phyloP scores from a whole-genome alignment of 2,113 vertebrate genomes.

The Notothenia coriiceps region DNA sequence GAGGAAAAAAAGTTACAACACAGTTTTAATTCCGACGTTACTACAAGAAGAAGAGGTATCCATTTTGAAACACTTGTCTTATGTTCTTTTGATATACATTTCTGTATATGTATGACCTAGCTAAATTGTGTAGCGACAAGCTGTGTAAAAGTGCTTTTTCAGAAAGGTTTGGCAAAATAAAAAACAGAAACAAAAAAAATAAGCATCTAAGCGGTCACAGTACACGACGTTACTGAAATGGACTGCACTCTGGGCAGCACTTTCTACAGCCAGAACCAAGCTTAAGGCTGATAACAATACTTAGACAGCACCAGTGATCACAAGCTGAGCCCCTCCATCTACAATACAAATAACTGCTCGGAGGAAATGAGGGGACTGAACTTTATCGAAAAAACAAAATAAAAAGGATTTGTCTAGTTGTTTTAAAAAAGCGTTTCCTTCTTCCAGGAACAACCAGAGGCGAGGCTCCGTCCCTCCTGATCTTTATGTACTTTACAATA shows the following conservation, averaged over 20 bases:
- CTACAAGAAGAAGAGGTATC: slow-evolving; percentile 81
- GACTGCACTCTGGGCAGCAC: slow-evolving; percentile 67
- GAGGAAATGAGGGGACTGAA: slow-evolving; percentile 54
- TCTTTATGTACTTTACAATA: slow-evolving; percentile 80
- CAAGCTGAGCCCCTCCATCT: slow-evolving; percentile 64
- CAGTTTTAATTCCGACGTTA: slow-evolving; percentile 75
- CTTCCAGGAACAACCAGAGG: slow-evolving; percentile 58
- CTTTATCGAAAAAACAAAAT: slow-evolving; percentile 28
- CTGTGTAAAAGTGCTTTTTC: slow-evolving; percentile 80
- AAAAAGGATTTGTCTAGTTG: slow-evolving; percentile 50
- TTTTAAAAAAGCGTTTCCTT: slow-evolving; percentile 56
- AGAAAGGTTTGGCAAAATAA: slow-evolving; percentile 73
- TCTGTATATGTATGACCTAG: slow-evolving; percentile 69
- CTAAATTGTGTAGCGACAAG: slow-evolving; percentile 68
- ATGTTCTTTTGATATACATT: slow-evolving; percentile 71
- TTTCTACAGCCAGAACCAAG: slow-evolving; percentile 59
- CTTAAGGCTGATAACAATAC: slow-evolving; percentile 76
- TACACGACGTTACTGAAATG: slow-evolving; percentile 67
- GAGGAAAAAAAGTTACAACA: slow-evolving; percentile 66
- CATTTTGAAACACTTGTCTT: slow-evolving; percentile 78
- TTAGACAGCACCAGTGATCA: slow-evolving; percentile 78
- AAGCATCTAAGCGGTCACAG: slow-evolving; percentile 67
- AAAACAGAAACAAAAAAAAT: neutral
- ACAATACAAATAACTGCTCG: slow-evolving; percentile 53
- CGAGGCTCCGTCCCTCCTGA: slow-evolving; percentile 41